Base-by-base conservation (phyloP, 2,888 invertebrate genomes). In the Spodoptera littoralis region DNA sequence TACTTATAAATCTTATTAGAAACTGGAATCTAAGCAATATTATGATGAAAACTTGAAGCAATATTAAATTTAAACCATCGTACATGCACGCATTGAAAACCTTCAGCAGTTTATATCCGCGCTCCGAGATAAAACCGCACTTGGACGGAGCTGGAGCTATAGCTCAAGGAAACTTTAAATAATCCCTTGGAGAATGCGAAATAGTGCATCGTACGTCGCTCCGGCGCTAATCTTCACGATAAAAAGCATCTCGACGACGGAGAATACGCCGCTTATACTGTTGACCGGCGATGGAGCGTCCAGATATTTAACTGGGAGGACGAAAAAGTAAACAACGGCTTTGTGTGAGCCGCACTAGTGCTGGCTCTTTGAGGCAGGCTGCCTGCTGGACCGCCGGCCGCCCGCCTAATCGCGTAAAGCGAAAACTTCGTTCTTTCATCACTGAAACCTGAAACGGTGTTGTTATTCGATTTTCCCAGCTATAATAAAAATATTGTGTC, bases 321-420 rank as follows among this genome's bases (percentile, higher is more conserved):
- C 80, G 82, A 84, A 88, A 88, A 87, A 88, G 88, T 86, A 89
- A 88, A 88, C 88, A 88, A 81, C 80, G 83, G 82, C 85, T 88
- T 86, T 88, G 84, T 80, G 73, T 80, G 73, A 65, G 70, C 77
- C 76, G 64, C 73, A 65, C 77, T 75, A 78, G 76, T 80, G 74
- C 78, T 74, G 70, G 75, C 76, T 72, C 74, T 78, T 76, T 76
- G 84, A 82, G 72, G 79, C 83, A 74, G 74, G 61, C 68, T 61
- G 61, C 62, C 75, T 76, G 76, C 67, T 71, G 79, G 73, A 70
- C 76, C 66, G 63, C 73, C 79, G 74, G 74, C 76, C 80, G 70
- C 75, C 76, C 80, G 70, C 78, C 84, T 85, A 86, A 88, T 87
- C 86, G 85, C 79, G 79, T 87, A 84, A 83, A 85, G 82, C 79